These are phyloP conservation scores for Tenthredo distinguenda DNA, from an alignment of 2,888 invertebrate genomes.

Conservation along the genomic window DNA sequence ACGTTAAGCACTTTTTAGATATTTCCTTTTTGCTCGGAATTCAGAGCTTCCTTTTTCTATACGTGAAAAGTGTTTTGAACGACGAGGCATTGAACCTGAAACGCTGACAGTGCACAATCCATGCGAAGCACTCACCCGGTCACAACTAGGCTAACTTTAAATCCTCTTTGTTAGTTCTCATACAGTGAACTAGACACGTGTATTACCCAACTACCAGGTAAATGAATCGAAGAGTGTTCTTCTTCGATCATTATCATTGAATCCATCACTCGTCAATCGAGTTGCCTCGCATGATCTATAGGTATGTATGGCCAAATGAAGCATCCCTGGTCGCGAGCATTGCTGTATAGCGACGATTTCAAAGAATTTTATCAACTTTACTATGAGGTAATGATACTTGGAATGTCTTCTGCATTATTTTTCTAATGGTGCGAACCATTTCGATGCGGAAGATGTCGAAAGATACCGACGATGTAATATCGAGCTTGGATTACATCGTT, in stretches of 20 bases:
- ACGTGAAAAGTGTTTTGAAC: constrained; percentile 11
- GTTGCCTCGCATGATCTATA: neutral
- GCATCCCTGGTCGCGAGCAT: neutral
- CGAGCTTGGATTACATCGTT: constrained; percentile 10
- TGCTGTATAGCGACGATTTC: neutral
- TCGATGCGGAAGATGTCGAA: constrained; percentile 3
- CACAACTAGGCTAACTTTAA: constrained; percentile 41
- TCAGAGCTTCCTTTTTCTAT: neutral
- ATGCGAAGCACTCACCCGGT: neutral
- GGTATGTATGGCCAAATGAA: neutral
- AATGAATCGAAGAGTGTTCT: constrained; percentile 11
- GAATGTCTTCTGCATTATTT: neutral
- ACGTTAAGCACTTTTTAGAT: neutral
- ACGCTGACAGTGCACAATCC: constrained; percentile 46
- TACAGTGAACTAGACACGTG: neutral
- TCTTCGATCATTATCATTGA: neutral
- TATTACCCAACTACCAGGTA: neutral
- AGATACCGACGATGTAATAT: neutral
- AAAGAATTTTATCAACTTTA: neutral
- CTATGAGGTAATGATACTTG: neutral
- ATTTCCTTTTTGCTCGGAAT: neutral
- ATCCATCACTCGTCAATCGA: neutral
- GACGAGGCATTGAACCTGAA: constrained; percentile 39
- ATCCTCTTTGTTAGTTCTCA: constrained; percentile 9
- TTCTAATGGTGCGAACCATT: neutral